These are phyloP conservation scores for Calameuta idolon DNA, from an alignment of 2,888 invertebrate species.

Conservation along the genomic window DNA sequence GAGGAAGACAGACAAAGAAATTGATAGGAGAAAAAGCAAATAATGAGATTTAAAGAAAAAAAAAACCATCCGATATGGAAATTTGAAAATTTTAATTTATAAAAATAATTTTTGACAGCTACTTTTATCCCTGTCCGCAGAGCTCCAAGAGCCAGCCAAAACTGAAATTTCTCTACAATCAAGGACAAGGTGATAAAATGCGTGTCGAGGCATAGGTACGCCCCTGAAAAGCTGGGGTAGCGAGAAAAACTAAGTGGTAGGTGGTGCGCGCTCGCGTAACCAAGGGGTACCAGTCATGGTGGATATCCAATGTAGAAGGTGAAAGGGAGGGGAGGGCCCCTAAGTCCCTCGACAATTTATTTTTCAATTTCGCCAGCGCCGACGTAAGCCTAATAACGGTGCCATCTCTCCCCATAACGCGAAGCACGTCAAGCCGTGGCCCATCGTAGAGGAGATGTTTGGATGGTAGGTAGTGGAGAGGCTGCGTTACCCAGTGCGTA, in stretches of 20 bases:
- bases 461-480: background rate
- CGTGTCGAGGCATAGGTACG: background rate
- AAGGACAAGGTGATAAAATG: background rate
- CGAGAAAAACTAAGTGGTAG: background rate
- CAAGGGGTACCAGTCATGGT: background rate
- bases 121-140: background rate
- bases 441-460: background rate
- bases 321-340: background rate
- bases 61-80: background rate
- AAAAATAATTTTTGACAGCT: background rate
- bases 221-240: background rate
- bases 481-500: background rate
- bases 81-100: background rate
- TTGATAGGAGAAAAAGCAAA: background rate
- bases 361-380: slow-evolving; percentile 28
- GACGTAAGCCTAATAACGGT: slow-evolving; percentile 31
- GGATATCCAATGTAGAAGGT: background rate
- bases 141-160: background rate
- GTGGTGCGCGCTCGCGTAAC: background rate
- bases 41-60: background rate
- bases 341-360: slow-evolving; percentile 33
- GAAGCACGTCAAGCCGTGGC: slow-evolving; percentile 4
- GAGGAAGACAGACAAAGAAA: background rate
- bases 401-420: slow-evolving; percentile 25
- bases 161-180: background rate